Base-by-base conservation (phyloP, 2,113 vertebrate species). In the Cinclus cinclus region DNA sequence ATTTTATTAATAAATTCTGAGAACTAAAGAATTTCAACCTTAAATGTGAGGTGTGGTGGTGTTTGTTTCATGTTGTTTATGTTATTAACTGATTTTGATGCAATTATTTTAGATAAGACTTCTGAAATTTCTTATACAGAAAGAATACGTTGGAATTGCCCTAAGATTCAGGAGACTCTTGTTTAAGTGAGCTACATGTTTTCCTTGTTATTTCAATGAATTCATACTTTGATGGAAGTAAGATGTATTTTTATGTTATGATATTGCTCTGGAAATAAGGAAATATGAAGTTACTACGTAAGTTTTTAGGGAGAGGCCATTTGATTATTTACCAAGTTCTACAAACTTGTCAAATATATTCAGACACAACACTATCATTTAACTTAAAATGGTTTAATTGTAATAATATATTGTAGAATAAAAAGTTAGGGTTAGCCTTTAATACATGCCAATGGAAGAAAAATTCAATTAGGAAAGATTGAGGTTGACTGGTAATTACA, bases 401-500 rank as follows among this genome's bases (percentile, higher is more conserved):
- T 71, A 93, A 69, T 84, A 4, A 52, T 83, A 63, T 81, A 70
- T 28, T 62, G 60, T 73, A 67, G 68, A 87, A 91, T 70, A 87
- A 83, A 89, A 6, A 18, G 15, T 64, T 81, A 91, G 31, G 83
- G 35, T 89, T 93, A 94, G 39, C 42, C 30, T 71, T 82, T 89
- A 78, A 41, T 87, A 84, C 28, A 53, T 46, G 37, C 27, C 42
- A 83, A 10, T 21, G 69, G 69, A 92, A 83, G 76, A 92, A 94
- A 92, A 92, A 46, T 70, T 89, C 46, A 92, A 90, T 78, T 81
- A 83, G 55, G 60, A 93, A 87, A 78, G 42, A 68, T 21, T 83
- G 76, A 89, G 65, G 69, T 75, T 94, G 69, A 82, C 64, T 20
- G 6, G 58, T 91, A 92, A 84, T 94, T 89, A 93, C 56, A 78